phyloP scores from a whole-genome alignment of 2,113 vertebrate genomes.

The Ceyx margarethae region DNA sequence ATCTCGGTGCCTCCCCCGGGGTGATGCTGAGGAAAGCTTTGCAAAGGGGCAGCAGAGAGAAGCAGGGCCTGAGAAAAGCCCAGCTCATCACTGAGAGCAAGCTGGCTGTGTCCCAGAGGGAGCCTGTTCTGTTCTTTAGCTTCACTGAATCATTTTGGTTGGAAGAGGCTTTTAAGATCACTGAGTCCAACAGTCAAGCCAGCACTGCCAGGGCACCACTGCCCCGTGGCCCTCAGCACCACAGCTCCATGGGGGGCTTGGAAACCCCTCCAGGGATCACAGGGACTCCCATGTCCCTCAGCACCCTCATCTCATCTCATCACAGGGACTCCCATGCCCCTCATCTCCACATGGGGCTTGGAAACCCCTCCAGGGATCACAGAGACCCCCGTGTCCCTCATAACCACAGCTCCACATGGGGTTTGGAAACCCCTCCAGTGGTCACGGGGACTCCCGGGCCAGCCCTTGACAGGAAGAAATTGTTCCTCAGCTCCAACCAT shows the following conservation, averaged over 20 bases:
- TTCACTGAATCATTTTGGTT: background rate
- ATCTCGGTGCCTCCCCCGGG: background rate
- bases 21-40: rapidly evolving
- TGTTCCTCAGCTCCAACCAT: background rate
- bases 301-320: no score
- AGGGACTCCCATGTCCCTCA: no score
- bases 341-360: no score
- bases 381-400: background rate
- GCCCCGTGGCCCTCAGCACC: no score
- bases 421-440: background rate
- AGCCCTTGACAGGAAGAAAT: background rate
- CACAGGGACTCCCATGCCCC: no score
- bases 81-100: background rate
- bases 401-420: background rate
- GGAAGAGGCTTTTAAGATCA: background rate
- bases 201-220: background rate
- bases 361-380: no score
- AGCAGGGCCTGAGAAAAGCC: rapidly evolving
- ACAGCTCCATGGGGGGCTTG: no score
- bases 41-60: background rate
- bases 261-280: no score
- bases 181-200: background rate
- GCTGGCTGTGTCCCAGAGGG: background rate
- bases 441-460: background rate
- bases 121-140: background rate